phyloP scores from a whole-genome alignment of 2,797 vertebrate species.

The Sarcoramphus papa region DNA sequence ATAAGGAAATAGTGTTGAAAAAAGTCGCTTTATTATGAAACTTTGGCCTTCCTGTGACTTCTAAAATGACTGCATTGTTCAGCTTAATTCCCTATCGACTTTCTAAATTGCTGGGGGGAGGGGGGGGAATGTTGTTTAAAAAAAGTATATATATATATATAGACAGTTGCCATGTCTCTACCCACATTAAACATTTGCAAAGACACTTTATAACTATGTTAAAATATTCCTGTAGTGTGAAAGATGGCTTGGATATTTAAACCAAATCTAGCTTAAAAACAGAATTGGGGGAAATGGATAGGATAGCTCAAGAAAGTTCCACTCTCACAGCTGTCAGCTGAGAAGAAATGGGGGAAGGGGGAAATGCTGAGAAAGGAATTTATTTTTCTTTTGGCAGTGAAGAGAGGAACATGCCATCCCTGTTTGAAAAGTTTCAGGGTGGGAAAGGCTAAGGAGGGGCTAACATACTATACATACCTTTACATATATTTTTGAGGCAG shows the following conservation, averaged over 20 bases:
- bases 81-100: neutral
- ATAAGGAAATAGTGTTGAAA: neutral
- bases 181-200: neutral
- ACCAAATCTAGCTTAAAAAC: neutral
- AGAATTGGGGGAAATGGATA: neutral
- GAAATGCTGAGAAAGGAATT: constrained; percentile 40
- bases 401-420: constrained; percentile 53
- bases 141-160: neutral
- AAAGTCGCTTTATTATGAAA: constrained; percentile 5
- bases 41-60: neutral
- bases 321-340: constrained; percentile 36
- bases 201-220: neutral
- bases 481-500: constrained; percentile 30
- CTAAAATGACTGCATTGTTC: neutral
- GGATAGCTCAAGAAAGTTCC: neutral
- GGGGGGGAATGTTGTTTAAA: neutral
- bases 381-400: neutral
- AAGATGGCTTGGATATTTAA: neutral
- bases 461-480: constrained; percentile 62
- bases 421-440: constrained; percentile 52
- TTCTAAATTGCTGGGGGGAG: neutral
- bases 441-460: constrained; percentile 61
- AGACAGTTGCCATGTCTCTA: neutral
- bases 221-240: neutral
- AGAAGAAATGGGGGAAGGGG: constrained; percentile 40